Evolutionary conservation across 2,797 vertebrate genomes (phyloP), one percentile per base, ranked within the genome.

Genomic region (Somateria mollissima): DNA sequence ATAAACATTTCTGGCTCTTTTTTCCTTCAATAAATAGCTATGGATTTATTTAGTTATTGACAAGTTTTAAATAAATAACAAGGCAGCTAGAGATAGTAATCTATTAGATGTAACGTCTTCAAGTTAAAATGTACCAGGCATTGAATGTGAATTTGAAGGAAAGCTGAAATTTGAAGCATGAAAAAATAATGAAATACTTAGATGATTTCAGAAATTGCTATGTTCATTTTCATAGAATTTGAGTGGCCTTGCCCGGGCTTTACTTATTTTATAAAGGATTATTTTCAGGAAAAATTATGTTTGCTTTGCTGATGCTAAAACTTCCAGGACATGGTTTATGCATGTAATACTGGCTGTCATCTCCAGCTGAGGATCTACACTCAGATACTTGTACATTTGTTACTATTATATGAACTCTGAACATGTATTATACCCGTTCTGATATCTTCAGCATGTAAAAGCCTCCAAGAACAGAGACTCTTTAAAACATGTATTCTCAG

Each of bases 211-310:
- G 43, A 85, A 93, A 85, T 81, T 22, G 18, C 22, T 83, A 24
- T 43, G 43, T 69, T 78, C 2, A 41, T 86, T 96, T 95, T 78
- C 25, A 70, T 28, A 34, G 82, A 86, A 92, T 78, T 75, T 90
- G 76, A 70, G 22, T 51, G 47, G 37, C 24, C n/a, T 25, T 88
- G n/a, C 21, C 58, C 30, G 62, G n/a, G 13, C 73, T 93, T 76
- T 75, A n/a, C 51, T 74, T 87, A 80, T 51, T 81, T 78, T n/a
- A 72, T 81, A 34, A 84, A 60, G 75, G 51, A 79, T 78, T 93
- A 73, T 78, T 96, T 92, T 92, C 58, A 84, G 82, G 27, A 91
- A 64, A 87, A 94, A 84, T 91, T 93, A 75, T 21, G 27, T 9
- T 11, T 22, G 58, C 64, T 47, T 39, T 37, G 32, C 39, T 82